Percentiles rank a stretch among this genome's conserved stretches.
phyloP scores from a whole-genome alignment of 2,113 vertebrate genomes.

The Notothenia rossii region DNA sequence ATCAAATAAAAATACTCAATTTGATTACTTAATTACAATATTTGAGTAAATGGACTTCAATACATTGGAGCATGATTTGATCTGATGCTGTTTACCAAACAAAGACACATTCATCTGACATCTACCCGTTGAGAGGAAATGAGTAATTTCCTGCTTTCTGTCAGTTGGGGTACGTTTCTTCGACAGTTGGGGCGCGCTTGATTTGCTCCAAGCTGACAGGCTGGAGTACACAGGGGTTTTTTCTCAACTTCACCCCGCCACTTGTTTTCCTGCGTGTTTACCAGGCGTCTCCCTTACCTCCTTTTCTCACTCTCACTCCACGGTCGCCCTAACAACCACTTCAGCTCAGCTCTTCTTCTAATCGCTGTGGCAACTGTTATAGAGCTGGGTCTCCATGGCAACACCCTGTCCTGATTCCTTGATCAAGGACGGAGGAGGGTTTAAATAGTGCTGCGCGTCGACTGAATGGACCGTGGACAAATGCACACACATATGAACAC shows the following conservation, averaged over 20 bases:
- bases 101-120: slow-evolving; percentile 42
- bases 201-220: slow-evolving; percentile 36
- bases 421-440: slow-evolving; percentile 61
- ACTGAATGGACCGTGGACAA: slow-evolving; percentile 58
- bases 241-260: slow-evolving; percentile 47
- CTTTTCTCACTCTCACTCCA: slow-evolving; percentile 57
- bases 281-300: slow-evolving; percentile 40
- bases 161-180: slow-evolving; percentile 16
- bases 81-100: slow-evolving; percentile 34
- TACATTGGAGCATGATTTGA: neutral
- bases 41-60: no score
- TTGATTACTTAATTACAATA: no score
- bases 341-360: slow-evolving; percentile 72
- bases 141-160: slow-evolving; percentile 57
- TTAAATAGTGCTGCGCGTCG: slow-evolving; percentile 47
- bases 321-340: slow-evolving; percentile 80
- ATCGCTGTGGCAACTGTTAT: slow-evolving; percentile 83
- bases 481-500: neutral
- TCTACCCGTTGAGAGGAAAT: slow-evolving; percentile 41
- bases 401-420: slow-evolving; percentile 76
- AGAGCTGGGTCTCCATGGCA: slow-evolving; percentile 80
- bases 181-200: neutral
- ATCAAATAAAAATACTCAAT: no score
- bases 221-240: slow-evolving; percentile 3
- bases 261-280: slow-evolving; percentile 52